Conservation (phyloP, 2,113 vertebrate species). For the Lagenorhynchus albirostris region DNA sequence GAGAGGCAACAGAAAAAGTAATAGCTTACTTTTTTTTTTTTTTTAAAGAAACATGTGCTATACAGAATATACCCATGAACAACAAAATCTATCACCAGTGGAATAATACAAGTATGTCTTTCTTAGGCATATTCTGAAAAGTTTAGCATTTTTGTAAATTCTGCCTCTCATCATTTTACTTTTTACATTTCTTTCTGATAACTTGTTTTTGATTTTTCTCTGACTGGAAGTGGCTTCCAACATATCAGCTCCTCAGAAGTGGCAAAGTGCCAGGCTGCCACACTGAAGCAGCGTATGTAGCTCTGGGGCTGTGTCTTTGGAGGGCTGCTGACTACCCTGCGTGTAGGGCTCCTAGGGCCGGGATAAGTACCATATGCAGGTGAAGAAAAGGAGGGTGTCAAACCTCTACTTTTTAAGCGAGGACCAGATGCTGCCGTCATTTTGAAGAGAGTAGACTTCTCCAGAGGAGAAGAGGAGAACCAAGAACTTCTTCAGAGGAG, state of each 20-base stretch:
- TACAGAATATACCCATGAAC: background rate
- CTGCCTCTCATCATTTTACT: background rate
- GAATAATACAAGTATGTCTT: background rate
- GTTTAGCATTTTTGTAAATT: background rate
- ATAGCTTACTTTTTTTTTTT: background rate
- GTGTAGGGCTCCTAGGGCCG: rapidly evolving
- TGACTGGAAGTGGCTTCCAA: background rate
- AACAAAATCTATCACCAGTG: background rate
- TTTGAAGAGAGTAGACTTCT: background rate
- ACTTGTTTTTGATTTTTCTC: background rate
- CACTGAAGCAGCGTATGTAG: rapidly evolving
- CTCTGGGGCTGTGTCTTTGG: background rate
- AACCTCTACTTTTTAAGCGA: background rate
- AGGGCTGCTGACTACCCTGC: background rate
- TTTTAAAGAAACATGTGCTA: background rate
- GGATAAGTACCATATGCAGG: rapidly evolving
- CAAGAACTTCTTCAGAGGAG: background rate
- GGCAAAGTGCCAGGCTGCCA: rapidly evolving
- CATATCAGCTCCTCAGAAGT: background rate
- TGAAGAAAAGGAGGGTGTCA: background rate
- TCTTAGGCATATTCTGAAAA: background rate
- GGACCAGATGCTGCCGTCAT: background rate
- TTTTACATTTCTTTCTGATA: background rate
- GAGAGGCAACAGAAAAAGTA: background rate
- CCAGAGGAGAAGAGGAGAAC: no score